Conservation (phyloP, 2,888 invertebrate genomes). For the Thecocarcelia acutangulata region DNA sequence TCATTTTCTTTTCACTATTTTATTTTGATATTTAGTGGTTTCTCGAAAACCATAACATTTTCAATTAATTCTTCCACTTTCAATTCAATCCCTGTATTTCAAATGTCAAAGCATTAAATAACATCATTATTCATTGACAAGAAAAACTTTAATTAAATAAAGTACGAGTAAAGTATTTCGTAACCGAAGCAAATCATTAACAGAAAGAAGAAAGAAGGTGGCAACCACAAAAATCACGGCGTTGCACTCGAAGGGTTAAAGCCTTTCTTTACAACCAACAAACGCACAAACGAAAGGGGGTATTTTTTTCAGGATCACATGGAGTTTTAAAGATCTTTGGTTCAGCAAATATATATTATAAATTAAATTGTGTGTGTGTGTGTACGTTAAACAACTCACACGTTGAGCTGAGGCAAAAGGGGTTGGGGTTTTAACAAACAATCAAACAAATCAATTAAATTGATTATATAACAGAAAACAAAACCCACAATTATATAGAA, state of each 20-base stretch:
- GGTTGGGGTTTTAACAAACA: constrained; percentile 56
- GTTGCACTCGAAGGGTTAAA: constrained; percentile 53
- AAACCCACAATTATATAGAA: constrained; percentile 69
- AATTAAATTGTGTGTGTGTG: background rate
- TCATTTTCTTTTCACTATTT: constrained; percentile 35
- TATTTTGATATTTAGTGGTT: constrained; percentile 5
- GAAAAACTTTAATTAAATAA: constrained; percentile 3
- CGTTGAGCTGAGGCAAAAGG: constrained; percentile 5
- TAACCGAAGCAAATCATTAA: constrained; percentile 23
- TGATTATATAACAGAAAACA: constrained; percentile 42
- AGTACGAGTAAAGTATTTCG: constrained; percentile 52
- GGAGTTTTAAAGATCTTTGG: constrained; percentile 31
- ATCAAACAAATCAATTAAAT: constrained; percentile 67
- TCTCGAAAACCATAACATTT: constrained; percentile 59
- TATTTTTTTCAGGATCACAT: constrained; percentile 25
- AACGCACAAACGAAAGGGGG: constrained; percentile 1
- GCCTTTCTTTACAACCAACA: background rate
- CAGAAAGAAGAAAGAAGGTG: constrained; percentile 46
- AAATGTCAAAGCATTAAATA: constrained; percentile 68
- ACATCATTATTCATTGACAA: constrained; percentile 66
- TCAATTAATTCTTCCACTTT: constrained; percentile 62
- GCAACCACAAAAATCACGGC: constrained; percentile 66
- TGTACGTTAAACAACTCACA: background rate
- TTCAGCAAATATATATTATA: constrained; percentile 21
- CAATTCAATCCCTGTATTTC: constrained; percentile 56